These are phyloP conservation scores for Microcebus griseorufus DNA, from an alignment of 2,113 vertebrate species.

Conservation along the genomic window DNA sequence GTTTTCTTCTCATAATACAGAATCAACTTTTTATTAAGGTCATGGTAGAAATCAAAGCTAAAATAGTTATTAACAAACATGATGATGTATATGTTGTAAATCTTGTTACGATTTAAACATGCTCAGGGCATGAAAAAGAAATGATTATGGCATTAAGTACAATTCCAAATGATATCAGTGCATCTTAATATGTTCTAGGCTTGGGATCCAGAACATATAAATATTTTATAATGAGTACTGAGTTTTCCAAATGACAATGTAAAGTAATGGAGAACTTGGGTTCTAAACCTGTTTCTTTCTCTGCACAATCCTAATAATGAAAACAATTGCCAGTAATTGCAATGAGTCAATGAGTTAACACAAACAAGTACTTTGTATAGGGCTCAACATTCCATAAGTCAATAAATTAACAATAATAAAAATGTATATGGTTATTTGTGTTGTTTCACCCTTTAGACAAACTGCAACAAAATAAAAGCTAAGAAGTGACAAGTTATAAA, in stretches of 20 bases:
- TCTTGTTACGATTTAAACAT: conserved; percentile 19
- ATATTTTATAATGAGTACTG: background rate
- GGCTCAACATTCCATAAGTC: background rate
- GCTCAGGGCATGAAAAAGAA: background rate
- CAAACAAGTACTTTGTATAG: background rate
- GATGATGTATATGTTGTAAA: background rate
- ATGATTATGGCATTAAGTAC: background rate
- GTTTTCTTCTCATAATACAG: conserved; percentile 13
- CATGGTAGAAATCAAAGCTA: conserved; percentile 25
- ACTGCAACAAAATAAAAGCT: background rate
- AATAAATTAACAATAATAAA: background rate
- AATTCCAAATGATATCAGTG: background rate
- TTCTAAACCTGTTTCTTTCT: background rate
- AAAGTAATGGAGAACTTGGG: background rate
- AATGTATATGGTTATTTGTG: background rate
- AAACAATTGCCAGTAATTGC: background rate
- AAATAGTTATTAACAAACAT: conserved; percentile 12
- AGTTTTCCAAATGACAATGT: background rate
- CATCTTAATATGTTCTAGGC: conserved; percentile 18
- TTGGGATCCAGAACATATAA: background rate
- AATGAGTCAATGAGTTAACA: background rate
- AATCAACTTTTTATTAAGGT: background rate
- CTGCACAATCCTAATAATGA: background rate
- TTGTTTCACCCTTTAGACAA: background rate
- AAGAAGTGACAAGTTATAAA: background rate